These are phyloP conservation scores for Xylota sylvarum DNA, from an alignment of 2,888 invertebrate species.

Conservation along the genomic window DNA sequence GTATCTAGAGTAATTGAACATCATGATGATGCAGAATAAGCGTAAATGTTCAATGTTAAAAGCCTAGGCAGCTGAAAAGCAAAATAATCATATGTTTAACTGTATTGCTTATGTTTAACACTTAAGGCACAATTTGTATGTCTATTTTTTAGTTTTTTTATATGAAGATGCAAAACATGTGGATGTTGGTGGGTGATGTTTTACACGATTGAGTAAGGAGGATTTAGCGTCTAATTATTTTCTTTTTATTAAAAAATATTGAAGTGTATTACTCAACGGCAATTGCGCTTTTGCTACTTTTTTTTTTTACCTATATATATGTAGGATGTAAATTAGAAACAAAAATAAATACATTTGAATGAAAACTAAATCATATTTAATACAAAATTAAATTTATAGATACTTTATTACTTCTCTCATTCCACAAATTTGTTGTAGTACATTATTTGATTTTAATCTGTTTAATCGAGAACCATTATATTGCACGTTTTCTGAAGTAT, in stretches of 20 bases:
- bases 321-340: neutral
- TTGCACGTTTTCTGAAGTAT: conserved; percentile 45
- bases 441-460: conserved; percentile 9
- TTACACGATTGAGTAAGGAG: conserved; percentile 3
- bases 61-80: conserved; percentile 72
- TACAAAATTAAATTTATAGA: conserved; percentile 57
- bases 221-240: conserved; percentile 1
- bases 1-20: conserved; percentile 31
- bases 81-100: conserved; percentile 60
- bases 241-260: neutral
- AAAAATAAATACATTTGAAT: conserved; percentile 18
- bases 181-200: conserved; percentile 40
- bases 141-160: conserved; percentile 29
- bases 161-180: conserved; percentile 54
- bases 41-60: conserved; percentile 45
- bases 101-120: conserved; percentile 36
- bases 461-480: neutral
- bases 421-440: conserved; percentile 35
- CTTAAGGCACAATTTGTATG: conserved; percentile 57
- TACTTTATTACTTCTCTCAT: conserved; percentile 58
- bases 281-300: neutral
- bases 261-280: neutral
- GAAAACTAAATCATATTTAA: conserved; percentile 37
- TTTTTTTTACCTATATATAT: conserved; percentile 2
- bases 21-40: conserved; percentile 31